Base-by-base conservation (phyloP, 2,113 vertebrate genomes). In the Oncorhynchus kisutch region DNA sequence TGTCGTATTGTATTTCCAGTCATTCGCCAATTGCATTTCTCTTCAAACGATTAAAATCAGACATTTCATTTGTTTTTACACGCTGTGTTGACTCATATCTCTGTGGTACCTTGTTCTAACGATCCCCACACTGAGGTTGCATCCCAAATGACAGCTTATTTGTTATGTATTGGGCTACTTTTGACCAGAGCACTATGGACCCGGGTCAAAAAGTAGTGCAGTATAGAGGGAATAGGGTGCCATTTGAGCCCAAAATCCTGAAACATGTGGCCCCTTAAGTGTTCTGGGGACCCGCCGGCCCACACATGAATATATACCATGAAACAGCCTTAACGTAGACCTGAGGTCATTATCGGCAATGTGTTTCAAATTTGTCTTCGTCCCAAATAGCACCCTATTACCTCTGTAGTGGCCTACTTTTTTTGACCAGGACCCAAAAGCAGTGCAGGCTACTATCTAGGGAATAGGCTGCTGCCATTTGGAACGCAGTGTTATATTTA, bases 341-440 rank as follows among this genome's bases (percentile, higher is more conserved):
- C 67, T 3, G 25, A 49, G 39, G 60, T 51, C 60, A 49, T 65
- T 51, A 64, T 29, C 16, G 24, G 31, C 69, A 83, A 72, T 45
- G 78, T 75, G 78, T 75, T 75, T 80, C n/a, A 25, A 27, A 71
- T 72, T 45, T 45, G 39, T 11, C 39, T 45, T 45, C 39, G 9
- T 12, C 39, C 8, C 39, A 45, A 45, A 45, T 45, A 45, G 8
- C 39, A 45, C 39, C 39, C 39, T 45, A 2, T 45, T 45, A 45
- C 39, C 39, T 45, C 7, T 9, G 2, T 45, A 45, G 39, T 45
- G 8, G 0, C 39, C 39, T 45, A 9, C 7, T 39, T 9, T 39
- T 39, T 39, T 39, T 39, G 34, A 39, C 34, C 34, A 39, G 14
- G 49, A 54, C 14, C 16, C 14, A 16, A 51, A 51, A 51, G 13